Base-by-base conservation (phyloP, 2,888 invertebrate species). In the Ochropacha duplaris region DNA sequence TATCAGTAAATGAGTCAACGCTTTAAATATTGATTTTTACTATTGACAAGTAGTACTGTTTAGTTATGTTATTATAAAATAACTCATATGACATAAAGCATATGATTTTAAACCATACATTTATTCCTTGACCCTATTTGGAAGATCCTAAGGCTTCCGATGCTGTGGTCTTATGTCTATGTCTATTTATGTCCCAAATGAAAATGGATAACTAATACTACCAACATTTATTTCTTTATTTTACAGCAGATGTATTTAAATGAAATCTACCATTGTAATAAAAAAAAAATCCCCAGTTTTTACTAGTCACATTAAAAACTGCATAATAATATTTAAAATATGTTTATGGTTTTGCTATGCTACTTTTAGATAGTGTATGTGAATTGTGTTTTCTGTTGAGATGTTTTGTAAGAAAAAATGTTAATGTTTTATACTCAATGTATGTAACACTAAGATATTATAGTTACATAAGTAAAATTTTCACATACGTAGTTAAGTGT, bases 1-100 rank as follows among this genome's bases (percentile, higher is more conserved):
- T 11, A 61, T 76, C 68, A 77, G 74, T 67, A 76, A 77, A 74
- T 67, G 19, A 44, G 44, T 44, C 1, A 19, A 44, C 44, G 9
- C 44, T 9, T 44, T 19, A 65, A 62, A 54, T 56, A 14, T 59
- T 55, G 57, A 55, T 22, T 26, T 28, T 28, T 26, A 14, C 60
- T 54, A 54, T 49, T 14, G 24, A 24, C 65, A 61, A 58, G 58
- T 60, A 56, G 58, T 34, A 54, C 19, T 54, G 34, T 16, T 57
- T 58, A 61, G n/a, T 19, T 44, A n/a, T 44, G 16, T 19, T 9
- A 44, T 14, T 3, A 44, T 31, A 12, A n/a, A n/a, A n/a, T n/a
- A n/a, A n/a, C n/a, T n/a, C n/a, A n/a, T n/a, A 31, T 31, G 31
- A 31, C 12, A 31, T 31, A 12, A 2, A 12, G 12, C 1, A 9